Conservation (phyloP, 2,113 vertebrate species). For the Sigmodon hispidus region DNA sequence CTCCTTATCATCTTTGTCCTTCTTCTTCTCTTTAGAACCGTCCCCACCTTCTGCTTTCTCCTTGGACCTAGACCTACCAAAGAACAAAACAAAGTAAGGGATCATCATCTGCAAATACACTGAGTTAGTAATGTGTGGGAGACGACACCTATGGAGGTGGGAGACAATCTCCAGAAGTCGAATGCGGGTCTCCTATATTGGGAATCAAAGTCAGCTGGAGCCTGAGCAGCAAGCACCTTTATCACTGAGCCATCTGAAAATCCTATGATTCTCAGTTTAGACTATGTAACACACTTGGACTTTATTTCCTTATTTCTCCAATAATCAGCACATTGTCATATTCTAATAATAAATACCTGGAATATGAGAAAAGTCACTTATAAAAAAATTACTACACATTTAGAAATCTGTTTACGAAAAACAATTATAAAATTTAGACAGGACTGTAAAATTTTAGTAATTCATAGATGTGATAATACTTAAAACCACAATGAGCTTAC, state of each 20-base stretch:
- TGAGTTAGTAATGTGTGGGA: too few relatives aligned
- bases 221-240: not conserved
- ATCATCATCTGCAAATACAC: not conserved
- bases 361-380: constrained; percentile 15
- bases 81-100: not conserved
- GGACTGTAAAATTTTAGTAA: constrained; percentile 28
- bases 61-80: constrained; percentile 91
- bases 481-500: not conserved
- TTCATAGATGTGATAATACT: not conserved
- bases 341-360: not conserved
- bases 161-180: not conserved
- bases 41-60: constrained; percentile 93
- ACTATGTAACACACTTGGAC: not conserved
- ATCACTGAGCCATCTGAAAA: not conserved
- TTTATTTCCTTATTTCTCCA: not conserved
- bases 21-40: constrained; percentile 94
- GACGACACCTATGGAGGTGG: not conserved
- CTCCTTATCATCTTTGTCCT: constrained; percentile 97
- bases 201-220: not conserved
- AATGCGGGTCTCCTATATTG: not conserved
- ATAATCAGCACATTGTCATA: constrained; percentile 4
- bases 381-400: not conserved
- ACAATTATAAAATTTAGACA: constrained; percentile 31
- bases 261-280: not conserved
- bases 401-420: constrained; percentile 21